Percentiles rank a stretch among this genome's conserved stretches.
phyloP scores from a whole-genome alignment of 2,888 invertebrate genomes.

The Hypomecis punctinalis region DNA sequence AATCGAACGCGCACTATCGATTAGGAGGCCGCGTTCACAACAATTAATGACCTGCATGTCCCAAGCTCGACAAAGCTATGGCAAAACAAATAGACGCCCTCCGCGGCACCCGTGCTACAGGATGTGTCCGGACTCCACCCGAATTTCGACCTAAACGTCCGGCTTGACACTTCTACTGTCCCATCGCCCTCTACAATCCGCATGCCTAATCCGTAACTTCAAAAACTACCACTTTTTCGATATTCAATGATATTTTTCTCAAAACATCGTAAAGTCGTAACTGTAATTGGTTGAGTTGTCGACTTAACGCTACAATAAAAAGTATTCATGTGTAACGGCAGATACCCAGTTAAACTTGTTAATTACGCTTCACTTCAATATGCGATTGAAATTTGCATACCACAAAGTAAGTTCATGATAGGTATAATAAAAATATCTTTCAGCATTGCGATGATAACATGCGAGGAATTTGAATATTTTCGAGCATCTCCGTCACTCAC shows the following conservation, averaged over 20 bases:
- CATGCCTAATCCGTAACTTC: background rate
- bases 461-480: slow-evolving; percentile 3
- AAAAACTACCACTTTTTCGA: background rate
- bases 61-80: slow-evolving; percentile 82
- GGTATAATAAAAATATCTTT: background rate
- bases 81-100: slow-evolving; percentile 83
- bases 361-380: slow-evolving; percentile 1
- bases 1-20: slow-evolving; percentile 84
- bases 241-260: background rate
- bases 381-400: background rate
- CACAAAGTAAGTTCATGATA: background rate
- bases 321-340: background rate
- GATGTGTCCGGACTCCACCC: slow-evolving; percentile 50
- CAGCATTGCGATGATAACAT: background rate
- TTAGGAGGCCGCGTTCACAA: slow-evolving; percentile 83
- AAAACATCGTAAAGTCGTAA: background rate
- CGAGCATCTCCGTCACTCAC: slow-evolving; percentile 12
- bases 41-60: slow-evolving; percentile 85
- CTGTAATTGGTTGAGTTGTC: slow-evolving; percentile 9
- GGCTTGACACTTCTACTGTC: background rate
- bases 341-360: background rate
- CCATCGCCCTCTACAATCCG: background rate
- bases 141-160: slow-evolving; percentile 23
- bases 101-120: slow-evolving; percentile 75
- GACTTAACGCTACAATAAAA: background rate